Evolutionary conservation across 2,797 vertebrate genomes (phyloP).

Genomic region (Chaenodraco wilsoni): DNA sequence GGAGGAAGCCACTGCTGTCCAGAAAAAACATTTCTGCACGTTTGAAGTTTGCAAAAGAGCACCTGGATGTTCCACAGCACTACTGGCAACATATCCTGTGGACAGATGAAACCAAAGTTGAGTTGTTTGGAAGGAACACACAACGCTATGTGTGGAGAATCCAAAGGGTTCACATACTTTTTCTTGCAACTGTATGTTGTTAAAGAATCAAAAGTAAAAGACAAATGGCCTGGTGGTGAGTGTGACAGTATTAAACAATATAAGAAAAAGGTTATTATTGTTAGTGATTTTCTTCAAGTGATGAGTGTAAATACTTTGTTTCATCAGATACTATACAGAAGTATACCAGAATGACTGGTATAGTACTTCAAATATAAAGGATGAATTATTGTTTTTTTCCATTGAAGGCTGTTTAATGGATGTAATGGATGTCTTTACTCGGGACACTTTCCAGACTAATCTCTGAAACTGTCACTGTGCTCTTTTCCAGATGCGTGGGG

Average conservation of each 20-base stretch:
- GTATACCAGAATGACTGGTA: background rate
- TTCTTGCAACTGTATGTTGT: background rate
- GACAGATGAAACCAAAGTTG: too few relatives aligned
- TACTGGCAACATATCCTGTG: too few relatives aligned
- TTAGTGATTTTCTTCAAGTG: background rate
- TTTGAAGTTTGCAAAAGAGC: too few relatives aligned
- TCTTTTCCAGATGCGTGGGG: slow-evolving; percentile 89
- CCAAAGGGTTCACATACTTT: too few relatives aligned
- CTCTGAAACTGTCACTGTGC: slow-evolving; percentile 12
- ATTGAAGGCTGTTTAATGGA: background rate
- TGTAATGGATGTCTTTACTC: slow-evolving; percentile 5
- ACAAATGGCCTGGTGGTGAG: background rate
- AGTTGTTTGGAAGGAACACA: too few relatives aligned
- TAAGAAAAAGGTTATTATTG: too few relatives aligned
- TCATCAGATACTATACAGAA: background rate
- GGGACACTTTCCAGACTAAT: slow-evolving; percentile 10
- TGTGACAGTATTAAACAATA: background rate
- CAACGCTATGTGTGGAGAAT: too few relatives aligned
- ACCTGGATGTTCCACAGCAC: too few relatives aligned
- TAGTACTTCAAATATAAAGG: background rate
- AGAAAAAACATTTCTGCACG: too few relatives aligned
- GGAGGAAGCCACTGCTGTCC: too few relatives aligned
- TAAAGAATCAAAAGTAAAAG: background rate
- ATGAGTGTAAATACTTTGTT: too few relatives aligned
- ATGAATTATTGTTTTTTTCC: slow-evolving; percentile 37